Base-by-base conservation (phyloP, 1,140 invertebrate genomes). In the Elymnias hypermnestra region DNA sequence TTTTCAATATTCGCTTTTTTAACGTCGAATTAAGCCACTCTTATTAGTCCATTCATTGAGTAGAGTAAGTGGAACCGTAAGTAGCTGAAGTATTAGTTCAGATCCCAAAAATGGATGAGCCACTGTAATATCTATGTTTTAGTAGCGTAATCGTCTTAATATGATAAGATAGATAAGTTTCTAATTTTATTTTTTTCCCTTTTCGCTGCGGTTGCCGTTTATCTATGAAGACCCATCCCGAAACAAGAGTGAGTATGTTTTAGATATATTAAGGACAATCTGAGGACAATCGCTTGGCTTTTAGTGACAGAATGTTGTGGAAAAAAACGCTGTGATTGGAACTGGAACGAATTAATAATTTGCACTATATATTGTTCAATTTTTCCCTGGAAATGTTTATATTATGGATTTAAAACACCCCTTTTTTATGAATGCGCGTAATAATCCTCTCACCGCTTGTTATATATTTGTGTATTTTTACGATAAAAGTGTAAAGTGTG, bases 181-280 rank as follows among this genome's bases (percentile, higher is more conserved):
- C 53, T 77, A 78, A 78, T 82, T 40, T 39, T 63, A 52, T 62
- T 72, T 21, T 6, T 87, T 77, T 78, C 72, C 72, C 58, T 62
- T 69, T 62, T 68, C 69, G 72, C 69, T 61, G 75, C 70, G 56
- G 74, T 68, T 74, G 63, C 57, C 55, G 68, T 67, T 52, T 48
- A 63, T 46, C 57, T 53, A 56, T 59, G 70, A 75, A 87, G 84
- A 69, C 86, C 86, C 65, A 83, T 83, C 71, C 78, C 83, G 67
- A 87, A 79, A 73, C 84, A 67, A 73, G 84, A 87, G 84, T 87
- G 78, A 87, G 84, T 87, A 76, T 21, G 19, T 42, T 38, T 45
- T 23, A 45, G 72, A 17, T 29, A 39, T 22, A 37, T 22, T 46
- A 22, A 38, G 41, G 38, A 35, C 44, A 37, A 10, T 28, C 44